Evolutionary conservation across 2,113 vertebrate species (phyloP).

Genomic region (Myotis brandtii): DNA sequence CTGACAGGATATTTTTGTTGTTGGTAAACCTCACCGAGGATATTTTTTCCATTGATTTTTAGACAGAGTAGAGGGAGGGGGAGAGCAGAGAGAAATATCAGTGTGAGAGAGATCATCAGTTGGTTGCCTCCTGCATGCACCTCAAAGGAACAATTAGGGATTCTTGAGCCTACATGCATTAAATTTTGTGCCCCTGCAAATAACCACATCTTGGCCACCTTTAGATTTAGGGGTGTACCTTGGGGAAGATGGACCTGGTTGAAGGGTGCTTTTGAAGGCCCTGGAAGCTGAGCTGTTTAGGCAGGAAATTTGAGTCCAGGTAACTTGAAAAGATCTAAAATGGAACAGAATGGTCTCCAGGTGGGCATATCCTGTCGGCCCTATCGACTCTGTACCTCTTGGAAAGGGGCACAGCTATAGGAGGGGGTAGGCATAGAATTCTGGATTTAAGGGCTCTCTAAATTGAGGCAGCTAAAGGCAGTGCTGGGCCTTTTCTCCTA

Average conservation of each 20-base stretch:
- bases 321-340: neutral
- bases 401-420: neutral
- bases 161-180: neutral
- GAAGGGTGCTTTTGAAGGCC: neutral
- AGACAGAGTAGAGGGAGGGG: too few relatives aligned
- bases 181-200: neutral
- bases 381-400: neutral
- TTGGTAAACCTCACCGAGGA: too few relatives aligned
- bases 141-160: neutral
- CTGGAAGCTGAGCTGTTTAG: neutral
- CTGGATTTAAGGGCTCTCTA: neutral
- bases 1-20: neutral
- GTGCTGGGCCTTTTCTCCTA: slow-evolving; percentile 1
- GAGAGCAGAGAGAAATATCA: too few relatives aligned
- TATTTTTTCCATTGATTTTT: too few relatives aligned
- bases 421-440: neutral
- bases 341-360: neutral
- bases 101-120: too few relatives aligned
- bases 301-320: neutral
- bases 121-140: too few relatives aligned
- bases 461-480: neutral
- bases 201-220: neutral
- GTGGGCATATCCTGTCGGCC: neutral
- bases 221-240: neutral
- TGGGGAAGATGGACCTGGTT: neutral